Base-by-base conservation (phyloP, 1,140 invertebrate species). In the Procambarus virginalis region DNA sequence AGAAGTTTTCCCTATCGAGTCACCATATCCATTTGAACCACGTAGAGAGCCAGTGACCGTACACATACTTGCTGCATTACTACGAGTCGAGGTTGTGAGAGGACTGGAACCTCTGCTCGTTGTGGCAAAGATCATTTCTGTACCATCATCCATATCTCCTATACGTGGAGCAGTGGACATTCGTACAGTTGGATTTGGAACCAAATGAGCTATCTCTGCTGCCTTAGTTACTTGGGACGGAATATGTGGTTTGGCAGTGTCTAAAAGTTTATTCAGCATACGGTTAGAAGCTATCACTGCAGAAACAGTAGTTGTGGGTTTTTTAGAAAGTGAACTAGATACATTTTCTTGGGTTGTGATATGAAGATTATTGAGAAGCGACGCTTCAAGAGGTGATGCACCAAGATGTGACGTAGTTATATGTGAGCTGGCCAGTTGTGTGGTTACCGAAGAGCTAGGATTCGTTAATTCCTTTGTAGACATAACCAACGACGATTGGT, bases 121-220 rank as follows among this genome's bases (percentile, higher is more conserved):
- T 17, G 68, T 46, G 10, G 87, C 22, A 64, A 89, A 89, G 20
- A 75, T 70, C 60, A 83, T 76, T 45, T 83, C 81, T 49, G 80
- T 9, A 64, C 80, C 55, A 84, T 89, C 80, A 46, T 83, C 80
- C 22, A 82, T 58, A 2, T 89, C 87, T 20, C 81, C 81, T 51
- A 77, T 46, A 10, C 81, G 87, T 60, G 80, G 45, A 78, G 49
- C 14, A 51, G 45, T 77, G 20, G 70, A 60, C 17, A 79, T 48
- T 46, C 83, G 60, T 70, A 73, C 83, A 70, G 58, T 85, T 78
- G 79, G 86, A 20, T 89, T 89, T 4, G 89, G 83, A 8, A 90
- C 55, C n/a, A 90, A 76, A 55, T 90, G 89, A 81, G 89, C 89
- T 64, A 90, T 79, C 75, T 90, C 89, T 14, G 89, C 89, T 58